These are phyloP conservation scores for Diplosoma virens DNA, from an alignment of 23 tunicate species.

Conservation along the genomic window DNA sequence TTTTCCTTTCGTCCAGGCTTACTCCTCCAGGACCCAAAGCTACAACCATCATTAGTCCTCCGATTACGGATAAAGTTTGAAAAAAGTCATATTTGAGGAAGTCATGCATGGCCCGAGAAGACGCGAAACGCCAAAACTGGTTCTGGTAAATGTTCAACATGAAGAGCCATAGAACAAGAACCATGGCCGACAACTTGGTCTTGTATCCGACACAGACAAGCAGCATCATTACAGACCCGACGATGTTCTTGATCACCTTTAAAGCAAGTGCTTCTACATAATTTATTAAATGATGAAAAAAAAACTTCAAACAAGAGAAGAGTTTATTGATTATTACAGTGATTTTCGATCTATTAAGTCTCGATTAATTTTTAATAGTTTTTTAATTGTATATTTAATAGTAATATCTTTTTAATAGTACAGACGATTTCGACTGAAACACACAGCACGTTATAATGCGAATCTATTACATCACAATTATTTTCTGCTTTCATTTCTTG, in stretches of 20 bases:
- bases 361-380: no score
- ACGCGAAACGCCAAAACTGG: constrained; percentile 93
- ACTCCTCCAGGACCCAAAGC: constrained; percentile 99
- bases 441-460: no score
- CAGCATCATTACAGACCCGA: constrained; percentile 88
- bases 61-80: constrained; percentile 95
- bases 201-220: constrained; percentile 89
- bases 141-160: constrained; percentile 75
- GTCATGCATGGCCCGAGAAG: constrained; percentile 94
- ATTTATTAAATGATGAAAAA: no score
- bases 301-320: no score
- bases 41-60: constrained; percentile 91
- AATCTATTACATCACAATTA: no score
- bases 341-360: no score
- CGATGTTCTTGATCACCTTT: constrained; percentile 80
- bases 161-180: constrained; percentile 90
- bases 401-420: no score
- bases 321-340: no score
- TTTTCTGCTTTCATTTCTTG: no score
- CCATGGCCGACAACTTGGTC: constrained; percentile 96
- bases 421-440: no score
- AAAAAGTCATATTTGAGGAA: constrained; percentile 99
- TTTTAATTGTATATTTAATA: no score
- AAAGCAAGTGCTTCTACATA: no score
- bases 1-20: constrained; percentile 93